Percentiles rank a stretch among this genome's conserved stretches.
phyloP scores from a whole-genome alignment of 1,140 invertebrate species.

The Drosophila trapezifrons region DNA sequence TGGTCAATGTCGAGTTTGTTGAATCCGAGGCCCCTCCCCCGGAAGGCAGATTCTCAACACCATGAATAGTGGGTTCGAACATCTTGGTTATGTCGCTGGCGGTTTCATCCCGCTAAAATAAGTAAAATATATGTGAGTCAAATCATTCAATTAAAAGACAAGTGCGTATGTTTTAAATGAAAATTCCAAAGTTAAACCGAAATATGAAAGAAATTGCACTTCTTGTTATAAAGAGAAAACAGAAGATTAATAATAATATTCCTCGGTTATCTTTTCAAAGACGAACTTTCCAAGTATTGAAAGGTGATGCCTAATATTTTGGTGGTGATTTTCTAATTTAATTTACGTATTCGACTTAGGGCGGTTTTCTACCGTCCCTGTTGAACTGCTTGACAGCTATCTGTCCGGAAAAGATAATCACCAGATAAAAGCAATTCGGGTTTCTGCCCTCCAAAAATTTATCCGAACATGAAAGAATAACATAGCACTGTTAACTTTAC shows the following conservation, averaged over 20 bases:
- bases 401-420: too few relatives aligned
- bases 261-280: neutral
- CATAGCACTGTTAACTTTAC: too few relatives aligned
- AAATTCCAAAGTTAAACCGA: slow-evolving; percentile 25
- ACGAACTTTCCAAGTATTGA: neutral
- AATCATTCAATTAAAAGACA: neutral
- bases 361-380: too few relatives aligned
- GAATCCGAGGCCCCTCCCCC: slow-evolving; percentile 37
- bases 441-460: too few relatives aligned
- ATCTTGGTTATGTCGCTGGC: slow-evolving; percentile 83
- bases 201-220: slow-evolving; percentile 17
- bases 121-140: slow-evolving; percentile 33
- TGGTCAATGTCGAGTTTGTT: slow-evolving; percentile 22
- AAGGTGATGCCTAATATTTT: neutral
- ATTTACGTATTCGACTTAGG: too few relatives aligned
- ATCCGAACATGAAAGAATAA: too few relatives aligned
- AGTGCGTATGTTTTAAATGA: slow-evolving; percentile 24
- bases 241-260: slow-evolving; percentile 11
- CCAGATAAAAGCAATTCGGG: too few relatives aligned
- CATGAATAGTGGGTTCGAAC: slow-evolving; percentile 76
- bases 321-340: neutral
- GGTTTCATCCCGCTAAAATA: slow-evolving; percentile 85
- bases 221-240: slow-evolving; percentile 11
- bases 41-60: slow-evolving; percentile 48
- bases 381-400: too few relatives aligned